These are phyloP conservation scores for Mylabris phalerata DNA, from an alignment of 1,140 invertebrate genomes.

Conservation along the genomic window DNA sequence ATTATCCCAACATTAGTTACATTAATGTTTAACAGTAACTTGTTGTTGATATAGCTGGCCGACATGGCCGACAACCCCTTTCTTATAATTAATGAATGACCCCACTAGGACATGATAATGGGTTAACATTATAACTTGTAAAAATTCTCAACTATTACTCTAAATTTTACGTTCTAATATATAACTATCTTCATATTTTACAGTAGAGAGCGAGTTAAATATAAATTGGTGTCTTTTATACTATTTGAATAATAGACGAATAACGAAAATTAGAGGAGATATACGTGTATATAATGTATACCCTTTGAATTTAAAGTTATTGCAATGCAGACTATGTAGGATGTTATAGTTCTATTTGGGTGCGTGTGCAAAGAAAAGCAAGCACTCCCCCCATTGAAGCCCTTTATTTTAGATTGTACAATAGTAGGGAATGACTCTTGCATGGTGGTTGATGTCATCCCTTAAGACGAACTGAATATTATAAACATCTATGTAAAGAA, in stretches of 20 bases:
- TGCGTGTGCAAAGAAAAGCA: constrained; percentile 8
- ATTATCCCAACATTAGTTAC: no score
- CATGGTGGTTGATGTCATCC: no score
- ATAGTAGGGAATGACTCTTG: constrained; percentile 1
- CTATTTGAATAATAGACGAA: background rate
- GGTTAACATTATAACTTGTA: constrained; percentile 12
- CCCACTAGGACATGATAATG: constrained; percentile 19
- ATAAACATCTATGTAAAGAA: no score
- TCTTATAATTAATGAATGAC: constrained; percentile 24
- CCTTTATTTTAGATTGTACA: constrained; percentile 19
- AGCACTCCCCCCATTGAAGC: constrained; percentile 15
- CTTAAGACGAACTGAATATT: no score
- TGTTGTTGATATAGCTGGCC: constrained; percentile 7
- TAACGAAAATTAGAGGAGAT: constrained; percentile 6
- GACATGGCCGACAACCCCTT: constrained; percentile 14
- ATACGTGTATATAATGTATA: background rate
- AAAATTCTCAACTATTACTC: constrained; percentile 9
- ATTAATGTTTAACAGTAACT: background rate
- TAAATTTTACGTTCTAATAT: background rate
- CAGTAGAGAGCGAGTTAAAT: background rate
- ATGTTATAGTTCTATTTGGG: no score
- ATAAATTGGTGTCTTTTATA: background rate
- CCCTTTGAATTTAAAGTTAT: constrained; percentile 22
- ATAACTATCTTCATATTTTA: constrained; percentile 1
- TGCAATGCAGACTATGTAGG: constrained; percentile 19